Conservation (phyloP, 2,888 invertebrate genomes). For the Tromatobia lineatoria region DNA sequence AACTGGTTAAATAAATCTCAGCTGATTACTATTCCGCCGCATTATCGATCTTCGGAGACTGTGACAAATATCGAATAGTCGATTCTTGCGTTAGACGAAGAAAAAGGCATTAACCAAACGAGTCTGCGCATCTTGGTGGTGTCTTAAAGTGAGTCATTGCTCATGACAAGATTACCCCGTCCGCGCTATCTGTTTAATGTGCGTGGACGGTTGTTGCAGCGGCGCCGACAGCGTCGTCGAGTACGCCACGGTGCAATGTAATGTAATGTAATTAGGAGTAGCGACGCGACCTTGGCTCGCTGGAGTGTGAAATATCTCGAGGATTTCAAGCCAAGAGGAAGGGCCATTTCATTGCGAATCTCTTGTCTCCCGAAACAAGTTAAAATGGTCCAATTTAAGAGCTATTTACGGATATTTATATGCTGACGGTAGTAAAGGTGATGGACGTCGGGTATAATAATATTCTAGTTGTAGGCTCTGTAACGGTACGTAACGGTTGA, state of each 20-base stretch:
- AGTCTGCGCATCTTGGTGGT: conserved; percentile 22
- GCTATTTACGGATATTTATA: neutral
- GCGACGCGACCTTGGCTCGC: conserved; percentile 42
- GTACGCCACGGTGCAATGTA: conserved; percentile 37
- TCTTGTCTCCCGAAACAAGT: neutral
- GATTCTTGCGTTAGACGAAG: conserved; percentile 32
- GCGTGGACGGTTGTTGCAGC: conserved; percentile 24
- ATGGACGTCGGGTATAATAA: conserved; percentile 37
- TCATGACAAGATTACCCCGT: conserved; percentile 29
- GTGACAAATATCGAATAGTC: conserved; percentile 38
- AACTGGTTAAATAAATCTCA: neutral
- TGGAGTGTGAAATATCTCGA: conserved; percentile 35
- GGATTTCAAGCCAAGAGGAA: conserved; percentile 7
- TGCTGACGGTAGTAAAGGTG: neutral
- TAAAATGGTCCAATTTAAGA: neutral
- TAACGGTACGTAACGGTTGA: conserved; percentile 80
- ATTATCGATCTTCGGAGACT: conserved; percentile 3
- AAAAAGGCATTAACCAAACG: conserved; percentile 24
- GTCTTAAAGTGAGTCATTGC: conserved; percentile 35
- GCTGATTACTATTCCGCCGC: neutral
- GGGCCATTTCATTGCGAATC: neutral
- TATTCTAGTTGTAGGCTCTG: conserved; percentile 59
- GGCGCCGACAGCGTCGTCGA: conserved; percentile 12
- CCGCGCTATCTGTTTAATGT: conserved; percentile 40
- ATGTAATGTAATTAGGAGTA: conserved; percentile 48